Evolutionary conservation across 2,797 vertebrate genomes (phyloP), one percentile per base, ranked within the genome.

Genomic region (Sebastes miniatus): DNA sequence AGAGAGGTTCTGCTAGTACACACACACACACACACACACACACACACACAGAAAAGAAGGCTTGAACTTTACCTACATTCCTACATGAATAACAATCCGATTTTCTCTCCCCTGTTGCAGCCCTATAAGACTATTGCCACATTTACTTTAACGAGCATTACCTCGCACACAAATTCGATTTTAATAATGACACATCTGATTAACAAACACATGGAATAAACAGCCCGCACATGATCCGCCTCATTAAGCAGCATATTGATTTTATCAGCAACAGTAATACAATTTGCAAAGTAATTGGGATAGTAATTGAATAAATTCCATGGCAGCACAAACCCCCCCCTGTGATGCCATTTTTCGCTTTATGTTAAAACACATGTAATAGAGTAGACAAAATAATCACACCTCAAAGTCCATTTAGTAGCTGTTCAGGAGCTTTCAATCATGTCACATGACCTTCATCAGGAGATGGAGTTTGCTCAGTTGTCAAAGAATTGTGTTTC

Each of bases 191-290:
- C 65, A 70, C 52, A 67, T 59, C 39, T 79, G 74, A 83, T 76
- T 56, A 76, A 70, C 47, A 80, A 73, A 77, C 59, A 72, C 64
- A 22, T 7, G 2, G 20, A 27, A 74, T 20, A 75, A 82, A 78
- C 67, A 79, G 71, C 78, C 56, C 2, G 14, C 18, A 63, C 62
- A 65, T 27, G 69, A 73, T 32, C 58, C 70, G 22, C 66, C 73
- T 77, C 67, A 83, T 85, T 81, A 73, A 58, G 52, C 83, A 31
- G 20, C 58, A 29, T 57, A 71, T 77, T 80, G 56, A 79, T 80
- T 72, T 81, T 34, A 83, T 72, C 66, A 68, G 80, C 62, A 50
- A 64, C 57, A 52, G 47, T 58, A 70, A 86, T 56, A 57, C 7
- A 69, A 83, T 83, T 79, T 78, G 24, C 64, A 20, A 20, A 68